Evolutionary conservation across 2,113 vertebrate species (phyloP).

Genomic region (Hirundichthys speculiger): DNA sequence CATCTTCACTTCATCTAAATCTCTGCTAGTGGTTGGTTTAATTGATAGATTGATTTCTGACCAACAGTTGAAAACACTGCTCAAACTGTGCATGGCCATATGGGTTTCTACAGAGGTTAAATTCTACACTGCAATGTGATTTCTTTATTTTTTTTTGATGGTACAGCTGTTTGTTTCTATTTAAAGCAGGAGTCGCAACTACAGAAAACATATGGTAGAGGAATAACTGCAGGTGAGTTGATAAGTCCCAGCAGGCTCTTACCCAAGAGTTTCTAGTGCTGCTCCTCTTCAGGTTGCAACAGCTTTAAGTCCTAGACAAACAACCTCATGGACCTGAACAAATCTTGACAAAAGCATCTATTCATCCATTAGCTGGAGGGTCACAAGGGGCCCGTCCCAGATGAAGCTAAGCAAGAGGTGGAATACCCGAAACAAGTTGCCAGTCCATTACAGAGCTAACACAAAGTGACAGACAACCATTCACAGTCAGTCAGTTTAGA

Average conservation of each 20-base stretch:
- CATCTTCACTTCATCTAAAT: conserved; percentile 43
- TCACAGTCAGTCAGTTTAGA: no score
- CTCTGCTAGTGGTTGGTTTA: conserved; percentile 28
- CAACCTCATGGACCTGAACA: conserved; percentile 2
- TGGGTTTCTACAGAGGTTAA: not conserved
- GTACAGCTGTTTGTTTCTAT: conserved; percentile 8
- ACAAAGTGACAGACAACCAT: no score
- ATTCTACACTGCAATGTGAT: conserved; percentile 2
- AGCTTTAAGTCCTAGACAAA: conserved; percentile 2
- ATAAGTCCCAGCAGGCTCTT: conserved; percentile 31
- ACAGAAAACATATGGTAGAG: conserved; percentile 26
- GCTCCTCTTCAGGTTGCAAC: conserved; percentile 4
- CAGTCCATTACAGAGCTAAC: no score
- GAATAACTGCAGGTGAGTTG: conserved; percentile 17
- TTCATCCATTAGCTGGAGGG: not conserved
- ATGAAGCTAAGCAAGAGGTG: no score
- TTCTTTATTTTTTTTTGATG: not conserved
- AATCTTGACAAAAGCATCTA: not conserved
- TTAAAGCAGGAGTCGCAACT: conserved; percentile 24
- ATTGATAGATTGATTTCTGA: conserved; percentile 20
- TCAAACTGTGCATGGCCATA: not conserved
- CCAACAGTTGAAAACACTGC: not conserved
- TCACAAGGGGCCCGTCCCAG: no score
- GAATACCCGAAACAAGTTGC: no score
- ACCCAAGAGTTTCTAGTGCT: conserved; percentile 4